These are phyloP conservation scores for Phyllotreta cruciferae DNA, from an alignment of 2,888 invertebrate genomes.

Conservation along the genomic window DNA sequence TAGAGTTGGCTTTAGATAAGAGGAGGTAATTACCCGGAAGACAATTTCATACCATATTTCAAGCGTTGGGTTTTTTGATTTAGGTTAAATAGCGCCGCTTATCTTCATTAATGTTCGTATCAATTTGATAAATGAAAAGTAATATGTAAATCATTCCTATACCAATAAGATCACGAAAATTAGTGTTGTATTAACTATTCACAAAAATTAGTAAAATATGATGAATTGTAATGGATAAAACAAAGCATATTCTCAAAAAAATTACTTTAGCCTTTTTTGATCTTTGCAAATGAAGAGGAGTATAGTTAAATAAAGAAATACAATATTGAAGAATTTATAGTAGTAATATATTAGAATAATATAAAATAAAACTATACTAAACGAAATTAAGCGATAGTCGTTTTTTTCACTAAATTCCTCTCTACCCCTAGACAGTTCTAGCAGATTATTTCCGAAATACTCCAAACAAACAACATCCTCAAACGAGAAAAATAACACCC, in stretches of 20 bases:
- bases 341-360: no score
- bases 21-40: constrained; percentile 8
- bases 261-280: no score
- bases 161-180: no score
- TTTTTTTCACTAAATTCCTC: constrained; percentile 8
- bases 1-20: constrained; percentile 15
- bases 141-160: no score
- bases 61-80: constrained; percentile 4
- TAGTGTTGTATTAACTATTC: no score
- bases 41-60: constrained; percentile 11
- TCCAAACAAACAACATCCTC: constrained; percentile 13
- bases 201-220: no score
- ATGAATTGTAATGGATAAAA: no score
- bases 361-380: background rate
- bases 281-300: no score
- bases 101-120: constrained; percentile 3
- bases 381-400: constrained; percentile 1
- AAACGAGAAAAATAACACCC: constrained; percentile 16
- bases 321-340: no score
- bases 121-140: background rate
- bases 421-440: constrained; percentile 1
- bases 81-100: background rate
- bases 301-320: no score
- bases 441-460: constrained; percentile 7
- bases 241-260: no score